Evolutionary conservation across 2,113 vertebrate species (phyloP).

Genomic region (Nanorana parkeri): DNA sequence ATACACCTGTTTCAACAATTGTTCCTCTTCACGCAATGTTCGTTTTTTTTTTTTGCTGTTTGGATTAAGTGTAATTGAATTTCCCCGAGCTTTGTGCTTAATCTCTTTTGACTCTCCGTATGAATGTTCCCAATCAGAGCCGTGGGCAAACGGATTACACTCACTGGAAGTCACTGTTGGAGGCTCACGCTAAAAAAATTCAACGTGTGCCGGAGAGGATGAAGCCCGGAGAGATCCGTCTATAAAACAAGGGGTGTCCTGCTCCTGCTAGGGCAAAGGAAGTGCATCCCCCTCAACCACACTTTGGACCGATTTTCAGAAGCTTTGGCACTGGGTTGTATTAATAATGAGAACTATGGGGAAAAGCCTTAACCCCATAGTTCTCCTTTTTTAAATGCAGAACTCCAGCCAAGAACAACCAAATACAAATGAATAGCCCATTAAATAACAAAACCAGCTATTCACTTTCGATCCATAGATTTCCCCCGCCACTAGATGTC

Average conservation of each 20-base stretch:
- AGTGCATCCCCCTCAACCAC: neutral
- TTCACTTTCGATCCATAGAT: too few relatives aligned
- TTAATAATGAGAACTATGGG: too few relatives aligned
- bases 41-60: conserved; percentile 53
- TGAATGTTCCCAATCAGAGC: conserved; percentile 54
- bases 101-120: conserved; percentile 61
- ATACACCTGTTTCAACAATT: conserved; percentile 50
- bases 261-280: neutral
- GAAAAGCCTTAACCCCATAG: too few relatives aligned
- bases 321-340: too few relatives aligned
- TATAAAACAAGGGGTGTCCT: conserved; percentile 16
- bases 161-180: conserved; percentile 52
- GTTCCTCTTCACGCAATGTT: conserved; percentile 56
- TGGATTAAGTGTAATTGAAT: conserved; percentile 63
- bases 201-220: conserved; percentile 38
- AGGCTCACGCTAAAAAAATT: conserved; percentile 36
- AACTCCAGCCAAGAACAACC: too few relatives aligned
- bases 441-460: too few relatives aligned
- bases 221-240: conserved; percentile 28
- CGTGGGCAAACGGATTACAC: conserved; percentile 25
- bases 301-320: too few relatives aligned
- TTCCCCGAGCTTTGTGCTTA: conserved; percentile 63
- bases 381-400: too few relatives aligned
- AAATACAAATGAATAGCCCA: too few relatives aligned
- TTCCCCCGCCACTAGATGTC: too few relatives aligned